Evolutionary conservation across 2,888 invertebrate genomes (phyloP), one percentile per base, ranked within the genome.

Genomic region (Polydrusus pterygomalis): DNA sequence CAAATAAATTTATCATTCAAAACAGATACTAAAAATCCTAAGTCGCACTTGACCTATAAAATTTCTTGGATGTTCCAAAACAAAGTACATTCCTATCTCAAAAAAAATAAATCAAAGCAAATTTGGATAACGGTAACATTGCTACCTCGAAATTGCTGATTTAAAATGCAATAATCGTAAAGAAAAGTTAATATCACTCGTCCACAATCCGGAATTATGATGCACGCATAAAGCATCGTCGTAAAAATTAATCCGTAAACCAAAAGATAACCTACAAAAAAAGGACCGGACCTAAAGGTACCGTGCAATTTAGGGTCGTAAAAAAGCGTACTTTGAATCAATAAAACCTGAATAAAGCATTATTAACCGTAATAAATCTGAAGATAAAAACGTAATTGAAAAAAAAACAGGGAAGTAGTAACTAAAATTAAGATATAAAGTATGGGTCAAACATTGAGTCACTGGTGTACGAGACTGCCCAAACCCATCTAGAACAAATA

Each of bases 261-360:
- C 18, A 38, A 60, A 38, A 38, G 17, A 10, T 17, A 60, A 17
- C 38, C 17, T 18, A 17, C 11, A 18, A 60, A 38, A 38, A n/a
- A n/a, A 2, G 25, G 54, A 34, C 47, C 25, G 54, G 54, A 47
- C 47, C 34, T 30, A 49, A 34, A 47, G 49, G 47, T 68, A 67
- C 60, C 30, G 45, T 74, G 54, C 62, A 74, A 74, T 74, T 74
- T 68, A 38, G 17, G 40, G 38, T 68, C 74, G 62, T 74, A 74
- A 74, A 74, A 64, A 60, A 47, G 68, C 74, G 60, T 63, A 68
- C 15, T 58, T 20, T 18, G 30, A 56, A 47, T 45, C 73, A 73
- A 73, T 73, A 65, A 73, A 38, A 43, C 30, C 15, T 34, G 43
- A 69, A 62, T 40, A 68, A 68, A 58, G 51, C 13, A 34, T 51